phyloP scores from a whole-genome alignment of 2,888 invertebrate genomes.

The Autographa pulchrina region DNA sequence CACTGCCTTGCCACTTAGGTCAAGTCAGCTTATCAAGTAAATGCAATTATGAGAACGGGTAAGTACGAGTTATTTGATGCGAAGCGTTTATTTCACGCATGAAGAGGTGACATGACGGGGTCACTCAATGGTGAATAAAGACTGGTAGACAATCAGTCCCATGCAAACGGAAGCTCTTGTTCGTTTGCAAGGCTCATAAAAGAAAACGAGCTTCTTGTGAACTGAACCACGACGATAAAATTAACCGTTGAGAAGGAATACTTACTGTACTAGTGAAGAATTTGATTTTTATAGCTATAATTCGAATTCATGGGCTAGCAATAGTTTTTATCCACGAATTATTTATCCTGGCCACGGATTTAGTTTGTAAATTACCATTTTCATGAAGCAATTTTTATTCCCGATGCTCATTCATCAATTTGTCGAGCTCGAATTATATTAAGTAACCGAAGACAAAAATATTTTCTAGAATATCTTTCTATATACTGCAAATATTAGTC shows the following conservation, averaged over 20 bases:
- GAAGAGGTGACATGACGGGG: conserved; percentile 59
- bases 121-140: conserved; percentile 65
- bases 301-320: conserved; percentile 9
- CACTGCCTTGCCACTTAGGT: background rate
- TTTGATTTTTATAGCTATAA: conserved; percentile 35
- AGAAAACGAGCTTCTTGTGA: conserved; percentile 73
- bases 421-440: conserved; percentile 8
- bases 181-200: conserved; percentile 64
- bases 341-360: background rate
- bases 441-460: conserved; percentile 2
- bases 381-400: conserved; percentile 15
- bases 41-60: conserved; percentile 28
- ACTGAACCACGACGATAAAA: conserved; percentile 71
- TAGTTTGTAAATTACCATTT: conserved; percentile 10
- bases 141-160: conserved; percentile 68
- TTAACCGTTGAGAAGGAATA: conserved; percentile 73
- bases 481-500: conserved; percentile 9
- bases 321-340: conserved; percentile 8
- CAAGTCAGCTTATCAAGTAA: conserved; percentile 19
- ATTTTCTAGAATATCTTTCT: conserved; percentile 11
- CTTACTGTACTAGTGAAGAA: conserved; percentile 50
- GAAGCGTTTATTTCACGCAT: conserved; percentile 54
- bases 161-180: conserved; percentile 71
- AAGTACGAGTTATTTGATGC: conserved; percentile 30
- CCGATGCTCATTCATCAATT: conserved; percentile 10